Evolutionary conservation across 2,888 invertebrate genomes (phyloP), one percentile per base, ranked within the genome.

Genomic region (Lasioglossum zephyrum): DNA sequence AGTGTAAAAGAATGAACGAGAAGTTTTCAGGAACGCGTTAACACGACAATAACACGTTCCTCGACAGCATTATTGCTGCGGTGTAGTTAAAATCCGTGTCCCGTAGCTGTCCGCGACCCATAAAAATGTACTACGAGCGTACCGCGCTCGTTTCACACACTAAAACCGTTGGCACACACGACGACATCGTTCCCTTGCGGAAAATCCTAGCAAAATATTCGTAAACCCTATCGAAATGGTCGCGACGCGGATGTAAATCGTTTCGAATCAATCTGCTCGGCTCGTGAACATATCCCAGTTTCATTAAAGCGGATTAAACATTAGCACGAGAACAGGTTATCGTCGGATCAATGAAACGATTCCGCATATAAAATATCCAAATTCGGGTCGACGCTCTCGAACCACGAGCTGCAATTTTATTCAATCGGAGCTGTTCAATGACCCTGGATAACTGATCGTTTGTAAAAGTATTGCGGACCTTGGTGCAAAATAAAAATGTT

Each of bases 101-200:
- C 77, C 26, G 31, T 41, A 16, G 75, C 53, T 73, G 57, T n/a
- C 41, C 13, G 57, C 75, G 70, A 53, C 57, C 75, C 84, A 83
- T 83, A 79, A 85, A 84, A 75, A 84, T 75, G 39, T 75, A n/a
- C 39, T 53, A 57, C 83, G 4, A 60, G 16, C 73, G 70, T 82
- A 74, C 44, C 39, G 22, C 49, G 22, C 49, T n/a, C 47, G 18
- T 36, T 63, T 82, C 31, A 0, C 13, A 53, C 9, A 8, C 53
- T 8, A 53, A 22, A 53, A 4, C 9, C 13, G 53, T 78, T 83
- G 84, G 74, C 84, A 78, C 83, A 57, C 63, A 69, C 22, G 26
- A 49, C 41, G 22, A 9, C 11, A 60, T 5, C 60, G 26, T 26
- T 16, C 39, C 31, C n/a, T 36, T 73, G 39, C 47, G 44, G 49